Conservation (phyloP, 2,113 vertebrate genomes). For the sheep (Ovis aries) region ARS-UI_Ramb_v3.0 NC_056064.1:24157001-24157500, state of each 20-base stretch:
- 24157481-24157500: not conserved
- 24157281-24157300: not conserved
- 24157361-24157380: not conserved
- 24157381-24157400: not conserved
- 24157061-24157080: conserved; percentile 85
- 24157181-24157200: not conserved
- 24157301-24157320: not conserved
- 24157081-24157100: conserved; percentile 59
- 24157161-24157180: not conserved
- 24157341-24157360: not conserved
- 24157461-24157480: not conserved
- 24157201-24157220: not conserved
- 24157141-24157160: not conserved
- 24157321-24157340: not conserved
- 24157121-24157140: not conserved
- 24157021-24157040: conserved; percentile 80
- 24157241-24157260: not conserved
- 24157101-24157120: not conserved
- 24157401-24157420: not conserved
- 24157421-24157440: rapidly evolving
- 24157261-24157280: not conserved
- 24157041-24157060: conserved; percentile 76
- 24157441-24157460: not conserved
- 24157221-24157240: not conserved
- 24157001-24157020: conserved; percentile 72